Percentiles rank a stretch among this genome's conserved stretches.
Evolutionary conservation across 2,888 invertebrate genomes (phyloP).

Genomic region (Nephrocerus scutellatus): DNA sequence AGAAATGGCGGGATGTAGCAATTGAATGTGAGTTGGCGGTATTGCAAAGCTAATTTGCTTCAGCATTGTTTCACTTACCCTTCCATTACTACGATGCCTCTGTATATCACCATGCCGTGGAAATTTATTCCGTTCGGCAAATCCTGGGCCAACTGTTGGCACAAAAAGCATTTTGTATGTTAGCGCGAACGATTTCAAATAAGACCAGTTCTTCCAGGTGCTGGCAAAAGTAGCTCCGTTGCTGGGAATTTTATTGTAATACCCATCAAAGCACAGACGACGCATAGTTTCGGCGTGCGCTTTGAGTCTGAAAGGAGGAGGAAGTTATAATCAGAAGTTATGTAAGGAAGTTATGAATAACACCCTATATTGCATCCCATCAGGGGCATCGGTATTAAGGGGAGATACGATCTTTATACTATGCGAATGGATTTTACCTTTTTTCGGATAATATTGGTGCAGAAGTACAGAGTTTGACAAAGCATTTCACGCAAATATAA

Average conservation of each 20-base stretch:
- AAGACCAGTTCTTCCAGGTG: conserved; percentile 56
- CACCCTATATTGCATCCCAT: neutral
- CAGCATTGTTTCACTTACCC: conserved; percentile 32
- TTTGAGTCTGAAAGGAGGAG: conserved; percentile 34
- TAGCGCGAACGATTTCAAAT: conserved; percentile 51
- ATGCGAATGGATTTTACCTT: too few relatives aligned
- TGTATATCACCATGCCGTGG: conserved; percentile 43
- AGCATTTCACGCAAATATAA: too few relatives aligned
- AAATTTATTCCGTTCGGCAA: conserved; percentile 56
- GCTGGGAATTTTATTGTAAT: conserved; percentile 60
- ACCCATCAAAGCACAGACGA: conserved; percentile 53
- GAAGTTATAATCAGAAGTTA: too few relatives aligned
- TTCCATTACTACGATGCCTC: conserved; percentile 44
- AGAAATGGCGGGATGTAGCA: neutral
- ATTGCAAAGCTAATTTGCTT: neutral
- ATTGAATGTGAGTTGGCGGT: too few relatives aligned
- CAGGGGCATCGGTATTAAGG: too few relatives aligned
- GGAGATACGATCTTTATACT: too few relatives aligned
- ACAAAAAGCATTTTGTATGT: conserved; percentile 57
- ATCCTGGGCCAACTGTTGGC: conserved; percentile 65
- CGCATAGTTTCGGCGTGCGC: conserved; percentile 51
- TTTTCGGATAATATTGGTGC: too few relatives aligned
- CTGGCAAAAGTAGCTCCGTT: conserved; percentile 61
- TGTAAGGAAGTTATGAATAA: neutral
- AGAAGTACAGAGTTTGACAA: too few relatives aligned